Evolutionary conservation across 2,797 vertebrate genomes (phyloP).

Genomic region (Alectoris magna): DNA sequence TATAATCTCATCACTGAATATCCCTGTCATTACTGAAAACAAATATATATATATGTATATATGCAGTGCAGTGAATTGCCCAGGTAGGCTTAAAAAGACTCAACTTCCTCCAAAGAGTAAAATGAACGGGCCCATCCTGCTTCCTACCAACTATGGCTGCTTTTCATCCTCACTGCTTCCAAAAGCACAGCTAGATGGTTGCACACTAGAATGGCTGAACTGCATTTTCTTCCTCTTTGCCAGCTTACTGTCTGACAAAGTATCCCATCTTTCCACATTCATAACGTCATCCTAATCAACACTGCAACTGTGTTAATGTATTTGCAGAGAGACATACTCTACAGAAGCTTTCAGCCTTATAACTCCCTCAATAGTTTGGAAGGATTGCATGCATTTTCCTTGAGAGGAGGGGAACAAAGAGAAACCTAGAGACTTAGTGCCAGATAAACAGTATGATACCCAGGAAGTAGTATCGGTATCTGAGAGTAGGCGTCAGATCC

Average conservation of each 20-base stretch:
- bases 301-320: background rate
- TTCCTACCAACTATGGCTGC: background rate
- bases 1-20: background rate
- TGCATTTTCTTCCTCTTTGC: background rate
- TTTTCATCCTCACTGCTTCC: fast-evolving
- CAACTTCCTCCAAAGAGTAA: background rate
- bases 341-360: background rate
- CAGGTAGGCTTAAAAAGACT: background rate
- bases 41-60: background rate
- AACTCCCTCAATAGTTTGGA: background rate
- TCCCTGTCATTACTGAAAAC: background rate
- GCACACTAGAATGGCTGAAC: background rate
- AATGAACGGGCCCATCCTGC: background rate
- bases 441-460: background rate
- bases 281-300: background rate
- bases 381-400: background rate
- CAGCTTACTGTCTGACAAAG: background rate
- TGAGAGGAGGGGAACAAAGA: background rate
- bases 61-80: background rate
- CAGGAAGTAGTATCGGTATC: background rate
- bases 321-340: background rate
- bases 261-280: background rate
- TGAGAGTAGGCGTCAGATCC: background rate
- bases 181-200: background rate
- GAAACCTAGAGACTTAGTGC: background rate